phyloP scores from a whole-genome alignment of 2,888 invertebrate species.

The Ceriagrion tenellum region DNA sequence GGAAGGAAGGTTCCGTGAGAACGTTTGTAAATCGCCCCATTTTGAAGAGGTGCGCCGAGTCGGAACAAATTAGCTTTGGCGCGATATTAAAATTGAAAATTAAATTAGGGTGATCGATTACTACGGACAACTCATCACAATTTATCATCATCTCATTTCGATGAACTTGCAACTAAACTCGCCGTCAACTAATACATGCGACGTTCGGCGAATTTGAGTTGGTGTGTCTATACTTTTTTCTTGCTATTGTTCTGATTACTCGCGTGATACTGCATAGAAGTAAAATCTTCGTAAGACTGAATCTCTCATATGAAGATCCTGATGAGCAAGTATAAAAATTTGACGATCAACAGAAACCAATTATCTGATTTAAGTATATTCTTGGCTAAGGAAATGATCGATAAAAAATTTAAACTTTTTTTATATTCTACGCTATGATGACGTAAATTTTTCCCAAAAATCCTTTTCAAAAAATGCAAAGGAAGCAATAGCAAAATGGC shows the following conservation, averaged over 20 bases:
- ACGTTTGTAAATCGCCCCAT: conserved; percentile 1
- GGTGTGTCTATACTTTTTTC: neutral
- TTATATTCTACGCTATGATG: too few species aligned
- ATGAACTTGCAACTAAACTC: neutral
- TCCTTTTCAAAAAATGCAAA: too few species aligned
- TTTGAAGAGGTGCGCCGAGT: conserved; percentile 35
- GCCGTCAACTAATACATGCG: neutral
- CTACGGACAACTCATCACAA: conserved; percentile 19
- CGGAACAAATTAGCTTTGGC: conserved; percentile 32
- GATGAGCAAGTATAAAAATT: too few species aligned
- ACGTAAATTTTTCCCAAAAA: too few species aligned
- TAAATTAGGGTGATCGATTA: conserved; percentile 7
- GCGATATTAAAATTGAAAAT: conserved; percentile 39
- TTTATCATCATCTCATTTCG: conserved; percentile 27
- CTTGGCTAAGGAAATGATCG: too few species aligned
- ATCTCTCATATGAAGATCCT: too few species aligned
- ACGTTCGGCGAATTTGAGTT: neutral
- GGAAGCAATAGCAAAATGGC: too few species aligned
- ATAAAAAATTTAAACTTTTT: too few species aligned
- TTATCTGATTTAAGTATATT: too few species aligned
- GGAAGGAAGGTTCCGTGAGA: neutral
- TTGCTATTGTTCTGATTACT: neutral
- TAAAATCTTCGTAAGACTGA: too few species aligned
- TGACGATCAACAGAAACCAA: too few species aligned
- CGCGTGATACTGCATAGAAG: too few species aligned